Conservation (phyloP, 2,113 vertebrate genomes). For the Pomatorhinus ruficollis region DNA sequence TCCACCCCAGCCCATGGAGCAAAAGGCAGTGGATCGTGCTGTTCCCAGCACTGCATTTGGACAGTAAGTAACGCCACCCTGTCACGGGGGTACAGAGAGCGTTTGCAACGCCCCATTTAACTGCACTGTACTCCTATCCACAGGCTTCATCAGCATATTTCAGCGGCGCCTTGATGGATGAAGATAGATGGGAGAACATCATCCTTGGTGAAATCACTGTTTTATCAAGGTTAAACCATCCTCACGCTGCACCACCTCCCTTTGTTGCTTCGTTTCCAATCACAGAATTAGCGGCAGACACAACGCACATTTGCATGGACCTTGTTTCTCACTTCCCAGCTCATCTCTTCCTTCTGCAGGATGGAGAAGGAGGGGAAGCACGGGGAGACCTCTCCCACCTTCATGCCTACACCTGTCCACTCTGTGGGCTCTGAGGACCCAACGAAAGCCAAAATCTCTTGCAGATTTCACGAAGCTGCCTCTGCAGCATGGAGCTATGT, state of each 20-base stretch:
- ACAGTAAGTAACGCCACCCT: slow-evolving; percentile 67
- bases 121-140: slow-evolving; percentile 79
- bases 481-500: fast-evolving
- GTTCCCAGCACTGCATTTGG: slow-evolving; percentile 68
- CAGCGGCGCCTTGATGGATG: slow-evolving; percentile 81
- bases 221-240: slow-evolving; percentile 94
- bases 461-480: background rate
- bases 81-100: slow-evolving; percentile 79
- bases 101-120: slow-evolving; percentile 89
- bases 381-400: background rate
- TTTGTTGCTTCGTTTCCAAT: slow-evolving; percentile 76
- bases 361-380: background rate
- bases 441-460: background rate
- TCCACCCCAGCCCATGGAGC: background rate
- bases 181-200: slow-evolving; percentile 90
- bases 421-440: background rate
- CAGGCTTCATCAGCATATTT: slow-evolving; percentile 88
- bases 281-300: slow-evolving; percentile 52
- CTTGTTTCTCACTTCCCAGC: background rate
- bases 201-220: slow-evolving; percentile 86
- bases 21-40: background rate
- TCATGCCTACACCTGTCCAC: background rate
- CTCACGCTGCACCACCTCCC: slow-evolving; percentile 79
- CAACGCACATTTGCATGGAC: background rate
- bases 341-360: background rate